phyloP scores from a whole-genome alignment of 2,888 invertebrate species.

The Heteromyza rotundicornis region DNA sequence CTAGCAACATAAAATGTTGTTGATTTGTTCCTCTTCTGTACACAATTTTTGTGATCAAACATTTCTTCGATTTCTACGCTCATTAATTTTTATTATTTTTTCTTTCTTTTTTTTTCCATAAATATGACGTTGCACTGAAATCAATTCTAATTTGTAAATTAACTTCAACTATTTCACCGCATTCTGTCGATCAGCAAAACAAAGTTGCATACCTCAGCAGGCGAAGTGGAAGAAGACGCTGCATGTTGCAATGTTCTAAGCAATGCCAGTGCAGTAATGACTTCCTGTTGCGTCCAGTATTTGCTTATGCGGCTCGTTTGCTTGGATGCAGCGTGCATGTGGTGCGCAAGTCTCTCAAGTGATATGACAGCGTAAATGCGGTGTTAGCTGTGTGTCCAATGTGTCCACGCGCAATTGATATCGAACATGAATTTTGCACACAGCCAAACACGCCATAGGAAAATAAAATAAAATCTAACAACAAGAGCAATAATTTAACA shows the following conservation, averaged over 20 bases:
- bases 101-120: too few species aligned
- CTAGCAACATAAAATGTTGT: too few species aligned
- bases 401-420: conserved; percentile 54
- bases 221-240: background rate
- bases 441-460: too few species aligned
- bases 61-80: too few species aligned
- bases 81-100: too few species aligned
- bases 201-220: too few species aligned
- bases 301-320: background rate
- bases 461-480: background rate
- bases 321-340: conserved; percentile 23
- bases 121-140: too few species aligned
- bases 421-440: conserved; percentile 49
- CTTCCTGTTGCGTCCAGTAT: conserved; percentile 25
- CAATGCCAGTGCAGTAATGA: conserved; percentile 30
- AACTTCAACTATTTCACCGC: background rate
- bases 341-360: background rate
- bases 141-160: background rate
- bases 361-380: conserved; percentile 35
- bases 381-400: conserved; percentile 41
- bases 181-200: background rate
- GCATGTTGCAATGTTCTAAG: background rate
- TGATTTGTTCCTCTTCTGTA: too few species aligned
- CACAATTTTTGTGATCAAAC: too few species aligned
- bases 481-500: background rate